Evolutionary conservation across 2,113 vertebrate genomes (phyloP).

Genomic region (Leptodactylus fuscus): DNA sequence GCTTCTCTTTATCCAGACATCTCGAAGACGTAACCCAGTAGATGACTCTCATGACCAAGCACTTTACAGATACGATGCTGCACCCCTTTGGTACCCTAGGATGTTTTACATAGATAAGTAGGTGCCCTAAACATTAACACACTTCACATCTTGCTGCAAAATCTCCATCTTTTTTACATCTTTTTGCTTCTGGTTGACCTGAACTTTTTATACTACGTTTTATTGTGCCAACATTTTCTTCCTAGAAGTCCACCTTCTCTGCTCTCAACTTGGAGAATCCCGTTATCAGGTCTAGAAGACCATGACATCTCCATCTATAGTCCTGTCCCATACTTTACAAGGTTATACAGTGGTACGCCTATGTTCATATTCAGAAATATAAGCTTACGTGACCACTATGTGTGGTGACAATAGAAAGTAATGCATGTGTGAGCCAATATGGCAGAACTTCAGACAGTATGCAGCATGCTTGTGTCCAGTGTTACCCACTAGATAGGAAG

Average conservation of each 20-base stretch:
- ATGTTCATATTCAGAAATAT: not conserved
- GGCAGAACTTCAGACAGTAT: not conserved
- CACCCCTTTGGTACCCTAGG: not conserved
- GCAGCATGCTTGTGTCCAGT: not conserved
- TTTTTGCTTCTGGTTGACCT: not conserved
- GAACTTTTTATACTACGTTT: not conserved
- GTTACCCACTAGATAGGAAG: not conserved
- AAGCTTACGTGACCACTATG: not conserved
- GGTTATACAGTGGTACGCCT: not conserved
- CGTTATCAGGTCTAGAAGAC: too few relatives aligned
- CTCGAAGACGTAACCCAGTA: not conserved
- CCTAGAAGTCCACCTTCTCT: not conserved
- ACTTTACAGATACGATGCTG: slow-evolving; percentile 42
- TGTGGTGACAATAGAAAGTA: not conserved
- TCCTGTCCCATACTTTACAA: not conserved
- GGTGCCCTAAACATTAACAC: not conserved
- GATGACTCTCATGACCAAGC: slow-evolving; percentile 19
- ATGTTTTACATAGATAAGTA: not conserved
- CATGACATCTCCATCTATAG: too few relatives aligned
- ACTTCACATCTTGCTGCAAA: not conserved
- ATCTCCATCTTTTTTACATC: not conserved
- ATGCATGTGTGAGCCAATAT: not conserved
- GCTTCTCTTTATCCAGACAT: not conserved
- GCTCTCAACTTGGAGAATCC: not conserved
- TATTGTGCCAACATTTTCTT: not conserved